phyloP scores from a whole-genome alignment of 2,888 invertebrate species.

The Eubasilissa splendida region DNA sequence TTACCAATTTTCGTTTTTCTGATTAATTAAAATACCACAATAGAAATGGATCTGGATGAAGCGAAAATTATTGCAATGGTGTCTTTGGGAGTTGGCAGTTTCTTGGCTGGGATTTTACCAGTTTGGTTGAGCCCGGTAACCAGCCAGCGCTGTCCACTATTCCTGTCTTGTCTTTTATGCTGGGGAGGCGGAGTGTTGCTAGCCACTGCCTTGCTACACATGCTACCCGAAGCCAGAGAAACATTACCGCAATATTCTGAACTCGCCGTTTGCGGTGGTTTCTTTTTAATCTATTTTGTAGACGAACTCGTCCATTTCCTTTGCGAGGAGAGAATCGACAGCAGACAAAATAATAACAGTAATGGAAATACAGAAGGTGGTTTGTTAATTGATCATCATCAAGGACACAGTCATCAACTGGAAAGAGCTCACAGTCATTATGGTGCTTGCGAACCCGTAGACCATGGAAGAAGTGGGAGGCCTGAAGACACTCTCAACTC shows the following conservation, averaged over 20 bases:
- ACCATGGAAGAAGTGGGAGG: constrained; percentile 62
- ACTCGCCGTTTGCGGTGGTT: constrained; percentile 78
- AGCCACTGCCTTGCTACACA: constrained; percentile 84
- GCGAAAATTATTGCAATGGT: constrained; percentile 80
- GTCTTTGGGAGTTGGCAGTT: constrained; percentile 79
- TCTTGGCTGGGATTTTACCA: constrained; percentile 80
- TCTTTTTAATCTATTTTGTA: constrained; percentile 80
- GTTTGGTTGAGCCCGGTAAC: constrained; percentile 75
- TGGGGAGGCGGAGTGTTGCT: constrained; percentile 87
- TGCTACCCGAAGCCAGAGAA: constrained; percentile 84
- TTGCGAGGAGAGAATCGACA: constrained; percentile 65
- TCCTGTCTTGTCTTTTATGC: constrained; percentile 81
- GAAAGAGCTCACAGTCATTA: constrained; percentile 30
- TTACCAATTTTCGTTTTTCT: too few relatives aligned
- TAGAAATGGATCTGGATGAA: constrained; percentile 69
- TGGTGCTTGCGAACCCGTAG: constrained; percentile 51
- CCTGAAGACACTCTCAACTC: constrained; percentile 60
- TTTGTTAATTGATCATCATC: constrained; percentile 14
- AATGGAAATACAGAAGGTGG: constrained; percentile 1
- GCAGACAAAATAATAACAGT: neutral
- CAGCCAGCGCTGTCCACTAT: constrained; percentile 74
- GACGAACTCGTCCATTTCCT: constrained; percentile 82
- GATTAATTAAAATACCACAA: too few relatives aligned
- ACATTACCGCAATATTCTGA: constrained; percentile 75
- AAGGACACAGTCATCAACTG: constrained; percentile 42